Conservation (phyloP, 2,888 invertebrate species). For the Orthosia gothica region DNA sequence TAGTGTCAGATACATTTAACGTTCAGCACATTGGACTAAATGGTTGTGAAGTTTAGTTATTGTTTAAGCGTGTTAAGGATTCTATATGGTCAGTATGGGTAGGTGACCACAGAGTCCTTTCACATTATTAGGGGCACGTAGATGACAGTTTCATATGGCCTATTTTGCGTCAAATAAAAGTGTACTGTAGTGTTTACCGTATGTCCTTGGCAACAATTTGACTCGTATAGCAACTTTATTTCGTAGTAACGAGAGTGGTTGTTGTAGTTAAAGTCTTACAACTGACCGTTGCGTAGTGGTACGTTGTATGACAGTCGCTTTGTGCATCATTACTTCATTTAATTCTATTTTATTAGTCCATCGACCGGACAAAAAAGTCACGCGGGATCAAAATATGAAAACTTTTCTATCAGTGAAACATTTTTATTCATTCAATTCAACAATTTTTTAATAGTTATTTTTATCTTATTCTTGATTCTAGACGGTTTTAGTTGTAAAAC, state of each 20-base stretch:
- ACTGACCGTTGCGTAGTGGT: neutral
- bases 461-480: neutral
- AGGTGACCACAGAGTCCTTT: neutral
- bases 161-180: neutral
- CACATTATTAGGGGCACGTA: neutral
- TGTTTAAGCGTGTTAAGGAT: slow-evolving; percentile 24
- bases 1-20: slow-evolving; percentile 30
- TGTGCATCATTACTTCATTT: slow-evolving; percentile 11
- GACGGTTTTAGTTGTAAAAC: neutral
- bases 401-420: neutral
- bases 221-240: neutral
- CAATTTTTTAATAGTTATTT: neutral
- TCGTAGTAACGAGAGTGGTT: neutral
- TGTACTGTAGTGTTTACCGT: neutral
- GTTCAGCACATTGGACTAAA: slow-evolving; percentile 31
- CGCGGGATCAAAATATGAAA: neutral
- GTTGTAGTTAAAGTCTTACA: neutral
- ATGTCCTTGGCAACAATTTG: neutral
- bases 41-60: slow-evolving; percentile 34
- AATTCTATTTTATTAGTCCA: neutral
- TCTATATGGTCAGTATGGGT: neutral
- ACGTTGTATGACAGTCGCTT: neutral
- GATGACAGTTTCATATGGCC: neutral
- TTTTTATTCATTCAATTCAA: neutral
- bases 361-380: neutral